Evolutionary conservation across 2,113 vertebrate species (phyloP).

Genomic region (Odontesthes bonariensis): DNA sequence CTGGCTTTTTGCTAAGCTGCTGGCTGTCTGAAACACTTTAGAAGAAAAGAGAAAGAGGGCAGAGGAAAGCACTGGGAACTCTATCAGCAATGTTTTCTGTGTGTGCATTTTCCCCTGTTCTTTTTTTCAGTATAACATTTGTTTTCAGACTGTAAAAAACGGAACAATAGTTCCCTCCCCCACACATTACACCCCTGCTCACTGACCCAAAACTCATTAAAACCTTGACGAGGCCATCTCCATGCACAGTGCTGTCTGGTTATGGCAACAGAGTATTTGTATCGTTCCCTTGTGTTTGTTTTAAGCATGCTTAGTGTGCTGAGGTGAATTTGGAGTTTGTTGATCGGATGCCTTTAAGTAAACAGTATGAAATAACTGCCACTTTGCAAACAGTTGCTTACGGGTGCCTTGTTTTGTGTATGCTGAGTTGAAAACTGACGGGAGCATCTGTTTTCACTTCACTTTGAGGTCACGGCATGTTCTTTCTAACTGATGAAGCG

Average conservation of each 20-base stretch:
- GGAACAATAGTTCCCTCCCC: background rate
- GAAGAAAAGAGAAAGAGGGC: too few relatives aligned
- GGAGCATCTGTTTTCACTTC: slow-evolving; percentile 40
- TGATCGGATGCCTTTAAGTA: background rate
- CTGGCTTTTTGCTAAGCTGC: too few relatives aligned
- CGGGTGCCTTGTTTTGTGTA: background rate
- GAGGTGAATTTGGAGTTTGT: background rate
- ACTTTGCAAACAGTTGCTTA: background rate
- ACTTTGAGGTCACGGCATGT: background rate
- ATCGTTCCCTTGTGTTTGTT: background rate
- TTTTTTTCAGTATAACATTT: too few relatives aligned
- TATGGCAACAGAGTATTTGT: background rate
- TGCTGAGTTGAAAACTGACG: background rate
- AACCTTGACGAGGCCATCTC: background rate
- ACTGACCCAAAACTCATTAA: background rate
- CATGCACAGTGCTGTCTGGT: too few relatives aligned
- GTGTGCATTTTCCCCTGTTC: too few relatives aligned
- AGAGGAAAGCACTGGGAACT: too few relatives aligned
- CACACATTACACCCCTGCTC: background rate
- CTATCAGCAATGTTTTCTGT: too few relatives aligned
- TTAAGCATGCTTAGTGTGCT: background rate
- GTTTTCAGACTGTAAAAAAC: too few relatives aligned
- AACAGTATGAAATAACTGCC: background rate
- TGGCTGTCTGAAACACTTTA: too few relatives aligned
- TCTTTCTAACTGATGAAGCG: background rate